phyloP scores from a whole-genome alignment of 2,888 invertebrate species.

The Anoncus sp. region DNA sequence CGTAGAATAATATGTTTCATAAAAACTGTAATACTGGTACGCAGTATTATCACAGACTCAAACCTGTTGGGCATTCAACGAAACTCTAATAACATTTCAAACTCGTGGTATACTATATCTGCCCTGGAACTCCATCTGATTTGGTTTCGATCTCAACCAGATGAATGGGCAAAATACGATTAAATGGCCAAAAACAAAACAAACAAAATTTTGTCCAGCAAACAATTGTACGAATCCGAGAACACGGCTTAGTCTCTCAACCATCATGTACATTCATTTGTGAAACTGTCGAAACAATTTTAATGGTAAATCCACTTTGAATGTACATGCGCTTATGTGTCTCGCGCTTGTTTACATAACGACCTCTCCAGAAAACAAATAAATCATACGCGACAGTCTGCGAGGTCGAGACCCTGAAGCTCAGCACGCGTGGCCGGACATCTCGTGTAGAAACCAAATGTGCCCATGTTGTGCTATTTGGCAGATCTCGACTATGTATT shows the following conservation, averaged over 20 bases:
- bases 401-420: background rate
- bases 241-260: background rate
- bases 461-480: conserved; percentile 14
- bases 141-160: too few species aligned
- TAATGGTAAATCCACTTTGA: background rate
- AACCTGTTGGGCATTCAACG: too few species aligned
- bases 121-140: too few species aligned
- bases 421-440: conserved; percentile 7
- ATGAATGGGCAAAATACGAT: too few species aligned
- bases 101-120: too few species aligned
- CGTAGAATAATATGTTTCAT: too few species aligned
- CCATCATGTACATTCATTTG: background rate
- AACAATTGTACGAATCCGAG: background rate
- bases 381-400: background rate
- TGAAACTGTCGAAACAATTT: background rate
- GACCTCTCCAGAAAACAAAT: background rate
- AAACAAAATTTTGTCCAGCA: too few species aligned
- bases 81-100: too few species aligned
- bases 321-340: background rate
- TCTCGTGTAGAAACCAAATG: conserved; percentile 4
- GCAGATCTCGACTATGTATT: conserved; percentile 7
- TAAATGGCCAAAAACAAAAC: too few species aligned
- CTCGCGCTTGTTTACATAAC: background rate
- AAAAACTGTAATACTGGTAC: too few species aligned
- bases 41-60: too few species aligned